Evolutionary conservation across 2,888 invertebrate genomes (phyloP).

Genomic region (Gortyna flavago): DNA sequence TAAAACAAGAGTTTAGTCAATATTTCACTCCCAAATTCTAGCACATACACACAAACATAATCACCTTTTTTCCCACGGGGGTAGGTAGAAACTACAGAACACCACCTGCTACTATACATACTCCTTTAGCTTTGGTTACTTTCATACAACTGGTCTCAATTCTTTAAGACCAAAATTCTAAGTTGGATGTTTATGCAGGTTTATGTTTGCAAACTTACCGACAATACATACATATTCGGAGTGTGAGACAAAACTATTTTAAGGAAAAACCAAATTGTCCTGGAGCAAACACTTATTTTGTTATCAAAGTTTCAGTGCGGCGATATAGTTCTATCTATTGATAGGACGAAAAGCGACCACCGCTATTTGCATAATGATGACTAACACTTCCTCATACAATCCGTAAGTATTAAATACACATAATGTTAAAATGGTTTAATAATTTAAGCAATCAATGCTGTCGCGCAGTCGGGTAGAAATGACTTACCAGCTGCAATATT

Average conservation of each 20-base stretch:
- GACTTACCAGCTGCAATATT: slow-evolving; percentile 82
- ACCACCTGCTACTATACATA: neutral
- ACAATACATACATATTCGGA: neutral
- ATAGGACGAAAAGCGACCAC: too few species aligned
- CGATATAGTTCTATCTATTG: neutral
- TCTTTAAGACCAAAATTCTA: neutral
- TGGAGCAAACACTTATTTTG: neutral
- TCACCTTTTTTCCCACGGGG: neutral
- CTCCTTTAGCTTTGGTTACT: neutral
- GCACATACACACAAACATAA: neutral
- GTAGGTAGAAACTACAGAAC: neutral
- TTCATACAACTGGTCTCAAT: neutral
- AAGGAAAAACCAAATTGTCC: neutral
- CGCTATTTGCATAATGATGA: neutral
- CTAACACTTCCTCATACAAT: neutral
- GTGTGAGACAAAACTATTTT: neutral
- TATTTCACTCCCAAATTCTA: neutral
- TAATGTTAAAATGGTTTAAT: neutral
- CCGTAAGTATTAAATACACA: neutral
- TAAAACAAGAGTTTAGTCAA: slow-evolving; percentile 6
- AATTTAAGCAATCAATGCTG: neutral
- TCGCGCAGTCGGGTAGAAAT: neutral
- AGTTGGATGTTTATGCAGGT: neutral
- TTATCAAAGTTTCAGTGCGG: neutral
- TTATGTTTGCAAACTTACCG: neutral